These are phyloP conservation scores for Euwallacea fornicatus DNA, from an alignment of 1,140 invertebrate species.

Conservation along the genomic window DNA sequence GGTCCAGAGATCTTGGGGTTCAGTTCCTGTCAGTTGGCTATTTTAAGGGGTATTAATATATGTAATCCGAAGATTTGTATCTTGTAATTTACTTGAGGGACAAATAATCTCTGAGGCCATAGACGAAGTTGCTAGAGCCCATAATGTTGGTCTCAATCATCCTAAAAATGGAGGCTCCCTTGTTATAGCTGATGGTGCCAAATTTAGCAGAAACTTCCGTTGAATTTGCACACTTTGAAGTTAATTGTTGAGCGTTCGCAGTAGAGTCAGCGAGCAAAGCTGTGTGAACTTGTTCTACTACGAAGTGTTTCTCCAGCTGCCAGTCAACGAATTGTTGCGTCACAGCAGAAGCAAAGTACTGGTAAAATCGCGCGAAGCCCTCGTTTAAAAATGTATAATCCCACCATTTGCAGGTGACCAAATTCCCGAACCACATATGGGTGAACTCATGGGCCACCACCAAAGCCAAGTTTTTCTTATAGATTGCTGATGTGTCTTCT, in stretches of 20 bases:
- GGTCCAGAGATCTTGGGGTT: slow-evolving; percentile 55
- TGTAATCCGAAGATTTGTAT: not conserved
- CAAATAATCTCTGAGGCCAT: slow-evolving; percentile 62
- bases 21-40: slow-evolving; percentile 54
- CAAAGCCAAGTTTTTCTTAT: slow-evolving; percentile 75
- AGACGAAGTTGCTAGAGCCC: slow-evolving; percentile 62
- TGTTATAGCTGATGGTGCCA: slow-evolving; percentile 62
- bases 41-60: no score
- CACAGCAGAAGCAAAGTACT: slow-evolving; percentile 27
- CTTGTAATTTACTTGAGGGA: slow-evolving; percentile 53
- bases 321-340: slow-evolving; percentile 27
- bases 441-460: slow-evolving; percentile 89
- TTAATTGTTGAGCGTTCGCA: slow-evolving; percentile 46
- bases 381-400: slow-evolving; percentile 91
- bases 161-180: slow-evolving; percentile 68
- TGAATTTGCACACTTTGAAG: slow-evolving; percentile 43
- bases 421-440: slow-evolving; percentile 90
- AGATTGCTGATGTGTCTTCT: slow-evolving; percentile 65
- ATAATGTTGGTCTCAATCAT: slow-evolving; percentile 73
- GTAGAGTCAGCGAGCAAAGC: slow-evolving; percentile 48
- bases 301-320: slow-evolving; percentile 49
- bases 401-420: slow-evolving; percentile 91
- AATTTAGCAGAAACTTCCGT: slow-evolving; percentile 58
- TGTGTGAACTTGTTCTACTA: slow-evolving; percentile 56
- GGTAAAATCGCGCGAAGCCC: slow-evolving; percentile 70